Base-by-base conservation (phyloP, 2,797 vertebrate species). In the Myotis vivesi region DNA sequence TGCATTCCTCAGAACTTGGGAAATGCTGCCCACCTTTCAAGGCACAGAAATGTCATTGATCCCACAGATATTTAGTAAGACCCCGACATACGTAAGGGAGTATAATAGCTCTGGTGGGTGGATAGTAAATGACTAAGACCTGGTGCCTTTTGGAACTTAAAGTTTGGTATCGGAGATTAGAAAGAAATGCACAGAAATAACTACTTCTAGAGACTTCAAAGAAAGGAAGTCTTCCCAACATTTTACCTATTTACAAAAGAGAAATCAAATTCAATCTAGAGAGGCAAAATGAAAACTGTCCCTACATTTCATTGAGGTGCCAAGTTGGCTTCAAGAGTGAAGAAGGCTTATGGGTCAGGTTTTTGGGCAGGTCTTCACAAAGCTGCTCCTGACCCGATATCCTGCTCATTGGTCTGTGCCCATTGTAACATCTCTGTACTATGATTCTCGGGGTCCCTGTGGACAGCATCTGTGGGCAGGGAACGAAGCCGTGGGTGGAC, bases 221-320 rank as follows among this genome's bases (percentile, higher is more conserved):
- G n/a, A 77, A 93, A 83, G 33, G 62, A 55, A 64, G 8, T 1
- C 19, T 44, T 7, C 57, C 6, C 30, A 81, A 30, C 15, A 90
- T 80, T 87, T 92, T 49, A 81, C 22, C 19, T 87, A 44, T 87
- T 92, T 83, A 59, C 8, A 76, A 89, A 94, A 84, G 49, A 76
- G 55, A 81, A 92, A 76, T 89, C 5, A 68, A 89, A 84, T 96
- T 89, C 64, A 90, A 80, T 76, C 8, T 55, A 53, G 25, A 89
- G 19, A 75, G 33, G 20, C 72, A 91, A 96, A 87, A 22, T 33
- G 66, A 92, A 87, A 68, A 38, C 19, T 89, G 79, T 62, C 88
- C 44, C 69, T 11, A 22, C 38, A 68, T 85, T 91, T 91, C 62
- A 68, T 2, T 41, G 36, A 87, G 51, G 57, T 41, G 28, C 69